phyloP scores from a whole-genome alignment of 1,140 invertebrate species.

The Melanaphis sacchari region DNA sequence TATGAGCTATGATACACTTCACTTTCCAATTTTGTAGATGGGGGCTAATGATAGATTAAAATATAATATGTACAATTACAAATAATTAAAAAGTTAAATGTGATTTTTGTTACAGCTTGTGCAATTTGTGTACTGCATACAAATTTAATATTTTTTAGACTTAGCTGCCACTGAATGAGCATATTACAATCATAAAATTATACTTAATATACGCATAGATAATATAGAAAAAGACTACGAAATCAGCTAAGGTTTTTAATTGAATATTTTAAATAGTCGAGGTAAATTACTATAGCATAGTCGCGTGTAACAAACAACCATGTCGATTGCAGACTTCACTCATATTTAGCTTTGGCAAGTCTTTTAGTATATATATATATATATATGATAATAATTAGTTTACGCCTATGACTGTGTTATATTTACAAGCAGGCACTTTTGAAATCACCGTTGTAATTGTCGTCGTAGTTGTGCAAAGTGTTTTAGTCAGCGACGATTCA shows the following conservation, averaged over 20 bases:
- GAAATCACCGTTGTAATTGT: neutral
- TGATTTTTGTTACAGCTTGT: neutral
- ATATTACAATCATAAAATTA: neutral
- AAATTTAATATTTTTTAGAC: neutral
- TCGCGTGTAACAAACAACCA: neutral
- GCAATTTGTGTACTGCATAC: neutral
- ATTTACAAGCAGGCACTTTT: neutral
- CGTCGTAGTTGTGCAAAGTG: neutral
- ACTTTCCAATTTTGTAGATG: neutral
- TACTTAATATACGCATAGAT: neutral
- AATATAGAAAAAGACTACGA: neutral
- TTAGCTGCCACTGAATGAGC: neutral
- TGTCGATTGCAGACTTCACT: neutral
- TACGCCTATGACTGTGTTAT: neutral
- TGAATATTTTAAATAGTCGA: neutral
- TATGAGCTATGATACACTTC: neutral
- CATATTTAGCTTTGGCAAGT: neutral
- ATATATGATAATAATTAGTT: neutral
- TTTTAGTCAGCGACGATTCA: neutral
- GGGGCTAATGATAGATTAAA: neutral
- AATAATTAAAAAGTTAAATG: neutral
- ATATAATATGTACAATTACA: neutral
- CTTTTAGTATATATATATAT: neutral
- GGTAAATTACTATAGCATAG: neutral
- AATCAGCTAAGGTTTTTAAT: neutral